Conservation (phyloP, 35 echinoderm and acorn worm species). For the Acanthaster planci region DNA sequence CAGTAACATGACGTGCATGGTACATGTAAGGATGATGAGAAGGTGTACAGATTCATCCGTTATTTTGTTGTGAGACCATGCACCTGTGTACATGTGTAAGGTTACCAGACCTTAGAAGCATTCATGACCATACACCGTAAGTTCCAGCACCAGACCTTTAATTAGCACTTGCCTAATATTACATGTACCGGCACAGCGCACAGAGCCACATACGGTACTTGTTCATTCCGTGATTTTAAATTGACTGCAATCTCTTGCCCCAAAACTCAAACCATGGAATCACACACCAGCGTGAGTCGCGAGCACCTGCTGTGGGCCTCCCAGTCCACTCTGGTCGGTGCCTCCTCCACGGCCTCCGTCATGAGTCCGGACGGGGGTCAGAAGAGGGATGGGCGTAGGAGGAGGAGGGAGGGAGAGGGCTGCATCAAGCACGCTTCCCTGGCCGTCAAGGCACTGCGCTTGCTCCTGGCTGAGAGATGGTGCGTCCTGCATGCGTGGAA, state of each 20-base stretch:
- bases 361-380: background rate
- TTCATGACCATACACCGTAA: no score
- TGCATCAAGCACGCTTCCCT: background rate
- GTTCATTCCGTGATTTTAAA: slow-evolving; percentile 18
- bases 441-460: slow-evolving; percentile 1
- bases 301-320: slow-evolving; percentile 8
- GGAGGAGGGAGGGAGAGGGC: background rate
- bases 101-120: no score
- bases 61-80: no score
- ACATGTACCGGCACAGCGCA: no score
- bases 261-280: background rate
- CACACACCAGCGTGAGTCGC: background rate
- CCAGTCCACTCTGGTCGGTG: background rate
- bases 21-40: no score
- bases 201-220: background rate
- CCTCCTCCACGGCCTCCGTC: background rate
- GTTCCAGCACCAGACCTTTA: no score
- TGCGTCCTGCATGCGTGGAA: slow-evolving; percentile 40
- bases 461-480: slow-evolving; percentile 36
- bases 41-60: no score
- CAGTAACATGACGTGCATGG: no score
- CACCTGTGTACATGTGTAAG: no score
- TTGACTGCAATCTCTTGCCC: background rate
- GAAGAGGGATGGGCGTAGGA: background rate
- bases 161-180: no score